Evolutionary conservation across 2,888 invertebrate species (phyloP).

Genomic region (Cataglyphis rosenhaueri): DNA sequence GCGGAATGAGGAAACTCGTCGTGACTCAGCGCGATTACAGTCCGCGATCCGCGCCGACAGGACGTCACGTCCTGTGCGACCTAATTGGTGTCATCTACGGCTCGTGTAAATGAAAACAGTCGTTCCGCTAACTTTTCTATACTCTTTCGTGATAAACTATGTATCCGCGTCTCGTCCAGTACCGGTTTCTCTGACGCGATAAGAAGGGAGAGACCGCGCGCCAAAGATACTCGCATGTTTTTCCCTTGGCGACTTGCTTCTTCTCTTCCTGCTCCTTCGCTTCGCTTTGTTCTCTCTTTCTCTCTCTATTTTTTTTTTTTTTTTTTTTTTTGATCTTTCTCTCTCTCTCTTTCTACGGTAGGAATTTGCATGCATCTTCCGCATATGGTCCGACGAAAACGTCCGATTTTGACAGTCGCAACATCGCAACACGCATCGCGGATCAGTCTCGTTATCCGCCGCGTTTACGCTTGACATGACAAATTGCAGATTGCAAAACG

Average conservation of each 20-base stretch:
- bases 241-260: background rate
- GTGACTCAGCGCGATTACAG: constrained; percentile 34
- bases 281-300: constrained; percentile 2
- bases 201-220: background rate
- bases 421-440: constrained; percentile 36
- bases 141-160: constrained; percentile 11
- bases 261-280: background rate
- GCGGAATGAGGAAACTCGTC: constrained; percentile 39
- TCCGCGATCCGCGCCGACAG: constrained; percentile 2
- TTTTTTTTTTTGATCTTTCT: too few relatives aligned
- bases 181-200: constrained; percentile 19
- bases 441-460: constrained; percentile 46
- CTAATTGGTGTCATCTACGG: constrained; percentile 53
- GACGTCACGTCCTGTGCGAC: background rate
- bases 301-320: background rate
- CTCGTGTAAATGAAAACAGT: constrained; percentile 33
- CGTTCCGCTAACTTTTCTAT: constrained; percentile 33
- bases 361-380: constrained; percentile 36
- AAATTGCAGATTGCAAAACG: constrained; percentile 38
- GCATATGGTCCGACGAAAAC: constrained; percentile 25
- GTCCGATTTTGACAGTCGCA: constrained; percentile 47
- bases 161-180: constrained; percentile 20
- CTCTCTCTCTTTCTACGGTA: background rate
- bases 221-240: background rate
- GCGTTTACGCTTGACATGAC: constrained; percentile 43